Evolutionary conservation across 1,140 invertebrate genomes (phyloP), one percentile per base, ranked within the genome.

Genomic region (Pinna nobilis): DNA sequence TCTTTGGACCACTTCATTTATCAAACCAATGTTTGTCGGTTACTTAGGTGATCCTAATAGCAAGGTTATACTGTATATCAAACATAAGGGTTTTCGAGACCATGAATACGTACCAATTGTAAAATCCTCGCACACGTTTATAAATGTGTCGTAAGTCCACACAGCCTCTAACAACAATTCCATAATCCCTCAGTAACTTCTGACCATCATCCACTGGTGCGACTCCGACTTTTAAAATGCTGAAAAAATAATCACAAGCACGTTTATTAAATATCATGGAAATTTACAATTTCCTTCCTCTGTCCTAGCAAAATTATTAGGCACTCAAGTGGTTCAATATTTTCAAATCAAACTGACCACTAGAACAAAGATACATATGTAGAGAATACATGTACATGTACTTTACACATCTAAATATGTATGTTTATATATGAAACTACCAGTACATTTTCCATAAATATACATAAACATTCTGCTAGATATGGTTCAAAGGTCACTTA

Each of bases 221-320:
- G 5, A 95, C 93, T 15, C 94, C 94, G 7, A 95, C 92, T 90
- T 95, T 95, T 30, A 94, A 88, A 33, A 93, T 89, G 50, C 81
- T 84, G 44, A 39, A 67, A 69, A 41, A 7, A 61, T 57, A 39
- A 39, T 53, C 28, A 18, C 11, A 65, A 20, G n/a, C 9, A 33
- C 20, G 0, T 18, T 18, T 30, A 20, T 11, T 49, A 28, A 20
- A 13, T 5, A 23, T 5, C 25, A 25, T 7, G 18, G 6, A 35
- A 70, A 28, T 23, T 13, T 23, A 18, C 30, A n/a, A n/a, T 15
- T 50, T 50, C 18, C 6, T 64, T 66, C 15, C 23, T 13, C 7
- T 53, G 9, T 53, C 7, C 23, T 13, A 13, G 13, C 23, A 7
- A 53, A 9, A 13, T 9, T 25, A 9, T 53, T 9, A 18, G 23